These are phyloP conservation scores for Ctenopoma kingsleyae DNA, from an alignment of 2,797 vertebrate species.

Conservation along the genomic window DNA sequence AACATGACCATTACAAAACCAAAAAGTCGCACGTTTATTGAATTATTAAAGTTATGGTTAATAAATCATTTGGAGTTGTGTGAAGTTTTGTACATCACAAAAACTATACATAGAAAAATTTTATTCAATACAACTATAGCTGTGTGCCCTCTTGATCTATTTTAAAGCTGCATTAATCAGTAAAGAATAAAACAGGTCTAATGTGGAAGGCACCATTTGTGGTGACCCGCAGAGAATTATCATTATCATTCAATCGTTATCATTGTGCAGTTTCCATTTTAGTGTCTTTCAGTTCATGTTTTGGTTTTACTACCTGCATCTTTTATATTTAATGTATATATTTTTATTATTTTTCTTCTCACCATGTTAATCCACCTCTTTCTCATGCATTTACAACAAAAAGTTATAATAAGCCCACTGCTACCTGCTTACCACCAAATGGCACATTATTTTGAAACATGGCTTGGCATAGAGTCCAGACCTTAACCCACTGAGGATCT, in stretches of 20 bases:
- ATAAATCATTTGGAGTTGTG: slow-evolving; percentile 7
- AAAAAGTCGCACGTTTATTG: background rate
- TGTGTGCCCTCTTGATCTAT: background rate
- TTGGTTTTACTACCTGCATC: background rate
- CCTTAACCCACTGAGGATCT: too few species aligned
- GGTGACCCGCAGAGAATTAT: background rate
- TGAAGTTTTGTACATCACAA: background rate
- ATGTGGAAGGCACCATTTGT: background rate
- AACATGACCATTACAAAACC: background rate
- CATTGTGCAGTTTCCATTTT: background rate
- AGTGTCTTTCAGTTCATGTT: background rate
- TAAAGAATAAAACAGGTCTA: background rate
- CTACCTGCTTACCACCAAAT: background rate
- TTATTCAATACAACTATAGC: background rate
- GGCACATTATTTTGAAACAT: background rate
- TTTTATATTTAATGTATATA: background rate
- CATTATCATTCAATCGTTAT: background rate
- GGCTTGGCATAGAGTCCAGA: too few species aligned
- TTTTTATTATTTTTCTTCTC: background rate
- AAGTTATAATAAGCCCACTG: background rate
- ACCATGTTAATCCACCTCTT: too few species aligned
- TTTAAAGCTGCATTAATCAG: background rate
- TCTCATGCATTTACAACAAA: background rate
- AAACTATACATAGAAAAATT: background rate
- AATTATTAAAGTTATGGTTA: background rate